These are phyloP conservation scores for Notarius quadriscutis DNA, from an alignment of 2,113 vertebrate genomes.

Conservation along the genomic window DNA sequence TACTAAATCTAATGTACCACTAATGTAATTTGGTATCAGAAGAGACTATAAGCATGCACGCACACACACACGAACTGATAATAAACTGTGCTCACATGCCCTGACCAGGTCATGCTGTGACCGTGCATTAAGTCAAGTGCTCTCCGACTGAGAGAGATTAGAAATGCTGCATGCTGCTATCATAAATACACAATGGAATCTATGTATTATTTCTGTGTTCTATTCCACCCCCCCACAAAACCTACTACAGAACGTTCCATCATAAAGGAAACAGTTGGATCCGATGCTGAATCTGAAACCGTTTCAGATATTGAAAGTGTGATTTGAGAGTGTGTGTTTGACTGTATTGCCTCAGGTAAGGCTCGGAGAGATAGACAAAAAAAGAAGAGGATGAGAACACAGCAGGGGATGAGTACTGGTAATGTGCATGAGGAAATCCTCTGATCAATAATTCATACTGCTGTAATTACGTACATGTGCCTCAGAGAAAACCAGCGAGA, in stretches of 20 bases:
- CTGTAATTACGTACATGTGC: constrained; percentile 52
- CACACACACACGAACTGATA: background rate
- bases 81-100: constrained; percentile 4
- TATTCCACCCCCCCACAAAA: background rate
- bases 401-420: constrained; percentile 35
- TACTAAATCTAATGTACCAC: constrained; percentile 45
- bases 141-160: constrained; percentile 23
- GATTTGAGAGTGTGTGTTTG: background rate
- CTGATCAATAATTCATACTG: constrained; percentile 54
- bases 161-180: background rate
- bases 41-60: background rate
- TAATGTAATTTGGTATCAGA: constrained; percentile 46
- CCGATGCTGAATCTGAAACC: background rate
- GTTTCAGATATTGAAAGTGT: background rate
- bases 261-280: background rate
- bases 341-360: constrained; percentile 30
- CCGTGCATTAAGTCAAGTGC: constrained; percentile 27
- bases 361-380: background rate
- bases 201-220: background rate
- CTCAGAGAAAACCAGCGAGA: background rate
- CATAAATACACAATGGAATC: background rate
- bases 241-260: background rate
- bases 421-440: constrained; percentile 51
- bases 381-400: constrained; percentile 31
- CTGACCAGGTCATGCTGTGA: constrained; percentile 29